Percentiles rank a stretch among this genome's conserved stretches.
Conservation (phyloP, 1,140 invertebrate genomes). For the Drosophila jambulina region DNA sequence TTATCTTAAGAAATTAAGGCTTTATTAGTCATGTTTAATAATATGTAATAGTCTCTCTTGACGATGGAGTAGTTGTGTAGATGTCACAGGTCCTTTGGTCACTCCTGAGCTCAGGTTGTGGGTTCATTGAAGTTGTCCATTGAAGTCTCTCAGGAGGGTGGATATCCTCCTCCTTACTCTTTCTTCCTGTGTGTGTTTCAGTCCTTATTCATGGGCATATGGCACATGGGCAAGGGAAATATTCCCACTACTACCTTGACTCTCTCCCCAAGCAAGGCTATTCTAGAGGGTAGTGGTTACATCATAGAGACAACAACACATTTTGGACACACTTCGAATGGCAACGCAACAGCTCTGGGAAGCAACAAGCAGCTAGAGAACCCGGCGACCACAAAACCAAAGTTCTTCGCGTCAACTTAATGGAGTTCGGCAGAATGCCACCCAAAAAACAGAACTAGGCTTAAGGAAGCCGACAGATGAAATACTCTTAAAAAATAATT, state of each 20-base stretch:
- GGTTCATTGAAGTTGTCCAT: slow-evolving; percentile 13
- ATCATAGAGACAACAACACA: slow-evolving; percentile 49
- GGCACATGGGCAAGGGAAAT: slow-evolving; percentile 14
- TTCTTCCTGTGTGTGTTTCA: slow-evolving; percentile 10
- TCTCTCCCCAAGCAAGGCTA: not conserved
- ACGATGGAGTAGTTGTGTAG: not conserved
- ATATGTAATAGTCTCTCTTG: slow-evolving; percentile 4
- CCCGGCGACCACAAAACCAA: slow-evolving; percentile 72
- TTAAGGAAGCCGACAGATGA: not conserved
- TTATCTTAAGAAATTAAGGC: not conserved
- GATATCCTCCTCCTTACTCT: not conserved
- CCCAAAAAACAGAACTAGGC: not conserved
- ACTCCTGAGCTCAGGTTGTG: not conserved
- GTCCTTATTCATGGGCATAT: slow-evolving; percentile 18
- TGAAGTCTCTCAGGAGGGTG: not conserved
- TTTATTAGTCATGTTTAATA: slow-evolving; percentile 9
- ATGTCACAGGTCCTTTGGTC: slow-evolving; percentile 12
- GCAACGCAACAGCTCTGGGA: slow-evolving; percentile 22
- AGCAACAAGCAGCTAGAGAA: slow-evolving; percentile 31
- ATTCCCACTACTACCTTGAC: not conserved
- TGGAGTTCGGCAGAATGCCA: slow-evolving; percentile 71
- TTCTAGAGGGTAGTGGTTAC: slow-evolving; percentile 18
- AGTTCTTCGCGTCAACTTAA: slow-evolving; percentile 82
- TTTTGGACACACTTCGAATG: slow-evolving; percentile 54
- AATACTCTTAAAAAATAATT: not conserved